Evolutionary conservation across 2,888 invertebrate species (phyloP).

Genomic region (Callimorpha dominula): DNA sequence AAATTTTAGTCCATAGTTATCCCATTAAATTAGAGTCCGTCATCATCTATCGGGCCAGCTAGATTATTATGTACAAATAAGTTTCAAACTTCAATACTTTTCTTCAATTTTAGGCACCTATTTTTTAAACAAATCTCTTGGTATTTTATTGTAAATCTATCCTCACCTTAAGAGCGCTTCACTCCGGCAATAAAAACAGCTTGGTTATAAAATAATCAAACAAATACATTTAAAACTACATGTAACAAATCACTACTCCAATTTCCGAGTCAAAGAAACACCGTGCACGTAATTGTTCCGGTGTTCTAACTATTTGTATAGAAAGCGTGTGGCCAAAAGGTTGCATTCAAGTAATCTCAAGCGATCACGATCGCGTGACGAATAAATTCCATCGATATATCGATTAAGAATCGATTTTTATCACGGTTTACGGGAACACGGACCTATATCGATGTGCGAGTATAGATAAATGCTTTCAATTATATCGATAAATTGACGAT

Average conservation of each 20-base stretch:
- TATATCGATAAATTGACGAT: conserved; percentile 77
- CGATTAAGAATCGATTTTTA: conserved; percentile 75
- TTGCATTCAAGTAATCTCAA: conserved; percentile 56
- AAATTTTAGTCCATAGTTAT: no score
- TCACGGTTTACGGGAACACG: conserved; percentile 70
- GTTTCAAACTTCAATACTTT: no score
- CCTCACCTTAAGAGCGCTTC: background rate
- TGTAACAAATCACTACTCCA: conserved; percentile 46
- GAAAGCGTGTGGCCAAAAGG: conserved; percentile 58
- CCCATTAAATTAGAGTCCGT: no score
- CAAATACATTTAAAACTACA: conserved; percentile 15
- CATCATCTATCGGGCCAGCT: no score
- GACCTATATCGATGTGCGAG: conserved; percentile 62
- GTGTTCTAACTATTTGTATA: conserved; percentile 50
- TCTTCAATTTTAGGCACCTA: no score
- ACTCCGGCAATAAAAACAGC: background rate
- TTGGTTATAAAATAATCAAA: conserved; percentile 18
- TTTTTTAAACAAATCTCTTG: no score
- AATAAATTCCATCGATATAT: conserved; percentile 67
- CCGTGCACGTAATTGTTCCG: conserved; percentile 45
- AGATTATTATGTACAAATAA: no score
- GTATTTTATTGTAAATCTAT: background rate
- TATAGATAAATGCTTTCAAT: conserved; percentile 72
- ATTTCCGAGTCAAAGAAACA: conserved; percentile 32
- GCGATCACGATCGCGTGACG: conserved; percentile 72